Conservation (phyloP, 92 coral and sea anemone genomes). For the Porites evermanni region DNA sequence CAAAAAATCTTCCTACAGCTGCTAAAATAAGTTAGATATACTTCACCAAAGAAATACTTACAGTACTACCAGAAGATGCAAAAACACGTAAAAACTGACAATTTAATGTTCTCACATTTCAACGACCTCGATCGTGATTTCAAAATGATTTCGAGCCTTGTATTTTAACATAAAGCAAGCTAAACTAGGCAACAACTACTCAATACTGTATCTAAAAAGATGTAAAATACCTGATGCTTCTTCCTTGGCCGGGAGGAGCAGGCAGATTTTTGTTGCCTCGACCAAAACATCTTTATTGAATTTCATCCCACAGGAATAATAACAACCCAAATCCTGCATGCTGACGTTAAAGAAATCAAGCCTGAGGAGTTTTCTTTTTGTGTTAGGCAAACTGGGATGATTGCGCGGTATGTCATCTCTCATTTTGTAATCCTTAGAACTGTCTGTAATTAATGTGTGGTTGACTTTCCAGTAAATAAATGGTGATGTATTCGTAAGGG, state of each 20-base stretch:
- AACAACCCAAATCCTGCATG: conserved; percentile 12
- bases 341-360: conserved; percentile 14
- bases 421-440: not conserved
- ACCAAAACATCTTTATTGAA: not conserved
- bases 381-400: not conserved
- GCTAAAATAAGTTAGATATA: no score
- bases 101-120: no score
- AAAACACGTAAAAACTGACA: no score
- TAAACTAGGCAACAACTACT: no score
- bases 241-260: not conserved
- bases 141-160: no score
- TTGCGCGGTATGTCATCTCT: not conserved
- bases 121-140: no score
- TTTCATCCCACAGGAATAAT: conserved; percentile 16
- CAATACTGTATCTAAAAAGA: no score
- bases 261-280: not conserved
- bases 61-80: no score
- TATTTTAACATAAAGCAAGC: no score
- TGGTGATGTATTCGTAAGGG: not conserved
- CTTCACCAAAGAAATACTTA: no score
- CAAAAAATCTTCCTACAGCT: no score
- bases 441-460: not conserved
- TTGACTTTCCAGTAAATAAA: conserved; percentile 15
- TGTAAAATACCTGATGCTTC: not conserved
- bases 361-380: no score